Percentiles rank a stretch among this genome's conserved stretches.
Evolutionary conservation across 1,140 invertebrate genomes (phyloP).

Genomic region (Brachionus calyciflorus): DNA sequence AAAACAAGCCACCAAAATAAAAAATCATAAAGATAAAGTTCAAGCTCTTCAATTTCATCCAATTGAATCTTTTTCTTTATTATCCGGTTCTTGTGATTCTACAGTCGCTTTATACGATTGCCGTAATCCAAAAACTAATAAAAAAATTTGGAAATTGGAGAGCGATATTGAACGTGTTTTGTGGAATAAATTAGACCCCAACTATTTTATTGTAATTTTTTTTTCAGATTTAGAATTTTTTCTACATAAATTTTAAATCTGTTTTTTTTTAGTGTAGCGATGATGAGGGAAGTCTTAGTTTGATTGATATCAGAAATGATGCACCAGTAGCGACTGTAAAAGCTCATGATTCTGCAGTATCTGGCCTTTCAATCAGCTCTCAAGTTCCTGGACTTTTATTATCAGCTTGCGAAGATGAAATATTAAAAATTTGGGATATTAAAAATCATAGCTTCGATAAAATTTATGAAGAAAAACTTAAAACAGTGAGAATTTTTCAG

Average conservation of each 20-base stretch:
- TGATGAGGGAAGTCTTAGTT: slow-evolving; percentile 30
- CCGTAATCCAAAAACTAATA: slow-evolving; percentile 10
- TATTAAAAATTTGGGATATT: slow-evolving; percentile 43
- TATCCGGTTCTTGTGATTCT: slow-evolving; percentile 29
- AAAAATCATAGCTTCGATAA: neutral
- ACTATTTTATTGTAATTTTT: slow-evolving; percentile 9
- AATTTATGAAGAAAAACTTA: slow-evolving; percentile 13
- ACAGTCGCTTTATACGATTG: slow-evolving; percentile 19
- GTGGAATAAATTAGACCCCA: slow-evolving; percentile 39
- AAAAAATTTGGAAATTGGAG: slow-evolving; percentile 38
- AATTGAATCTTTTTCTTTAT: slow-evolving; percentile 9
- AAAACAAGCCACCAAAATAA: slow-evolving; percentile 24
- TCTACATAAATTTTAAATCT: too few species aligned
- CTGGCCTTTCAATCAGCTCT: slow-evolving; percentile 17
- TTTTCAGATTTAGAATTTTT: too few species aligned
- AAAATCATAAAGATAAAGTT: slow-evolving; percentile 41
- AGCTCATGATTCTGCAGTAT: slow-evolving; percentile 33
- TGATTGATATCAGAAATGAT: slow-evolving; percentile 43
- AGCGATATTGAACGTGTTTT: slow-evolving; percentile 18
- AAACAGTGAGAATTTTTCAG: neutral
- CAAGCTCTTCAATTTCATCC: slow-evolving; percentile 36
- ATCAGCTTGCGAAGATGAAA: slow-evolving; percentile 25
- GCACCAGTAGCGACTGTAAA: neutral
- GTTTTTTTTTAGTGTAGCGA: neutral
- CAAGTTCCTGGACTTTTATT: slow-evolving; percentile 13